Evolutionary conservation across 2,797 vertebrate species (phyloP).

Genomic region (Adelosebastes latens): DNA sequence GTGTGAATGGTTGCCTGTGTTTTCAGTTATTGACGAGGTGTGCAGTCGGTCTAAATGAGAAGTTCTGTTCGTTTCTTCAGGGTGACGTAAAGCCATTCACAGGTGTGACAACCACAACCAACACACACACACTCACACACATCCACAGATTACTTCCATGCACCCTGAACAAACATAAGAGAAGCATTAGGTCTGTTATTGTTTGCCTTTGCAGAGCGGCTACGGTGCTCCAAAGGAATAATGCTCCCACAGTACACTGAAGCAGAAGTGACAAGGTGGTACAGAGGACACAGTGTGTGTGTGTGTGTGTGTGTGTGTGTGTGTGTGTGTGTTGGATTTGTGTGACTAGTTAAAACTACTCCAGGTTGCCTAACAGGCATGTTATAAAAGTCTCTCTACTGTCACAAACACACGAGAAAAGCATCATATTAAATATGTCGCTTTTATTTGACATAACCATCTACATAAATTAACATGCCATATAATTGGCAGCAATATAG

Average conservation of each 20-base stretch:
- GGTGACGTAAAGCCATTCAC: constrained; percentile 74
- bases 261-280: constrained; percentile 41
- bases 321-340: not conserved
- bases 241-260: constrained; percentile 45
- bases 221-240: constrained; percentile 43
- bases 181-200: constrained; percentile 68
- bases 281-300: constrained; percentile 14
- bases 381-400: not conserved
- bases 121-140: not conserved
- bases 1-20: constrained; percentile 57
- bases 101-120: constrained; percentile 69
- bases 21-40: constrained; percentile 79
- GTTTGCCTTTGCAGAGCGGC: constrained; percentile 59
- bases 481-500: constrained; percentile 41
- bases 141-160: constrained; percentile 63
- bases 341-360: constrained; percentile 10
- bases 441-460: constrained; percentile 60
- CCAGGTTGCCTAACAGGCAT: not conserved
- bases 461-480: constrained; percentile 66
- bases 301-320: constrained; percentile 6
- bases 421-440: constrained; percentile 18
- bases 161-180: constrained; percentile 72
- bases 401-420: constrained; percentile 7
- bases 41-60: constrained; percentile 56
- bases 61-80: constrained; percentile 58